Evolutionary conservation across 1,140 invertebrate species (phyloP).

Genomic region (Ips nitidus): DNA sequence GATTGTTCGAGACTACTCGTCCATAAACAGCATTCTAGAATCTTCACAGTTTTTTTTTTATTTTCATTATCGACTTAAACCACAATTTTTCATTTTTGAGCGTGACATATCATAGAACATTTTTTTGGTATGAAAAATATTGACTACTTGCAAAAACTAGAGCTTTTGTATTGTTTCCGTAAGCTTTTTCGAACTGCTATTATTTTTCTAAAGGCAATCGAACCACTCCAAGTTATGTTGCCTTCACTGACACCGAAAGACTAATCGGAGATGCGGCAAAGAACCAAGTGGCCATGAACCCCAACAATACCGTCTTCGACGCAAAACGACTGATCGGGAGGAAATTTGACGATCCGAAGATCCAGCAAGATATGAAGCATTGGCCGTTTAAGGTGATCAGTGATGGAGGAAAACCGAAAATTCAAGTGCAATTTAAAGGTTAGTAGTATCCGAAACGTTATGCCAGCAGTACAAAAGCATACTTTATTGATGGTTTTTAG

Average conservation of each 20-base stretch:
- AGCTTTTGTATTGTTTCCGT: no score
- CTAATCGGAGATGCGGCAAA: constrained; percentile 65
- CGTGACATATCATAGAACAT: no score
- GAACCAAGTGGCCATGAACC: constrained; percentile 67
- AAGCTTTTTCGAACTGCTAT: no score
- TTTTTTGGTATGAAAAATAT: no score
- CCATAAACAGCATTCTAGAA: neutral
- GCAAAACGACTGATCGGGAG: constrained; percentile 66
- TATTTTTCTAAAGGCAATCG: constrained; percentile 63
- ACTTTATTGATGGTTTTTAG: constrained; percentile 10
- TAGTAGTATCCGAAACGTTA: neutral
- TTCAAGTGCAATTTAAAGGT: constrained; percentile 71
- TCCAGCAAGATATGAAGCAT: constrained; percentile 67
- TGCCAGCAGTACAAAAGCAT: neutral
- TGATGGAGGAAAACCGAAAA: constrained; percentile 63
- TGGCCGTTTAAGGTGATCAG: constrained; percentile 70
- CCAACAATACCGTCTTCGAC: constrained; percentile 72
- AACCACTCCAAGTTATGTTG: constrained; percentile 89
- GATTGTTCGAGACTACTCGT: neutral
- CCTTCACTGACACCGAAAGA: constrained; percentile 79
- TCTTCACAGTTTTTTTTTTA: no score
- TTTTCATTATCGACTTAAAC: no score
- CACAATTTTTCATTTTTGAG: no score
- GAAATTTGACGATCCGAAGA: constrained; percentile 68
- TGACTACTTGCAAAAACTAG: no score